phyloP scores from a whole-genome alignment of 1,140 invertebrate genomes.

The Lanistes nyassanus region DNA sequence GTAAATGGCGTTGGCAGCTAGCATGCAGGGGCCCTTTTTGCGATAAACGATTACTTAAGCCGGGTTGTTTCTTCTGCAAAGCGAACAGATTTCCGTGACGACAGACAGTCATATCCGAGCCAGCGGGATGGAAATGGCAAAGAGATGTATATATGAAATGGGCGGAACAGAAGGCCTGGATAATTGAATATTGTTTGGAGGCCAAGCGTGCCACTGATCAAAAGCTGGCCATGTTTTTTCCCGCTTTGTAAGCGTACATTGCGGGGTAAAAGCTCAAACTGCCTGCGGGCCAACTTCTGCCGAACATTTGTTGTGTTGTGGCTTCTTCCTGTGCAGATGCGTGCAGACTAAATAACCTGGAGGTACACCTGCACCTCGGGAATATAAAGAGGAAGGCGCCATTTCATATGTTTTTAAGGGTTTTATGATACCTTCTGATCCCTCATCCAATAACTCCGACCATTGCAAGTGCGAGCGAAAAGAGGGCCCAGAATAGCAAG shows the following conservation, averaged over 20 bases:
- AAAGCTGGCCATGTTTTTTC: slow-evolving; percentile 9
- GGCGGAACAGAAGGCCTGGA: not conserved
- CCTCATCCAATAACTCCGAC: no score
- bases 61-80: not conserved
- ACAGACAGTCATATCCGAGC: slow-evolving; percentile 6
- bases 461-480: no score
- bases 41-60: slow-evolving; percentile 4
- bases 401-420: not conserved
- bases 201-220: not conserved
- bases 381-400: slow-evolving; percentile 1
- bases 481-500: no score
- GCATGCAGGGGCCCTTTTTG: not conserved
- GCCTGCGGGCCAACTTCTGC: not conserved
- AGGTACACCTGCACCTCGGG: not conserved
- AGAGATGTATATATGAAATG: slow-evolving; percentile 6
- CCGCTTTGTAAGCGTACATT: not conserved
- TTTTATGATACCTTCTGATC: not conserved
- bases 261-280: not conserved
- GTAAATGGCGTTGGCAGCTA: no score
- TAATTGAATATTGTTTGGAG: slow-evolving; percentile 12
- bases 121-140: slow-evolving; percentile 1
- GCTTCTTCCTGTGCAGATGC: not conserved
- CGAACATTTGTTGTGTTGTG: not conserved
- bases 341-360: slow-evolving; percentile 2
- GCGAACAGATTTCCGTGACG: slow-evolving; percentile 3